A percentile compares a stretch with the other conserved stretches of the same genome.
These are phyloP conservation scores for Thaumatotibia leucotreta DNA, from an alignment of 1,140 invertebrate genomes.

Conservation along the genomic window DNA sequence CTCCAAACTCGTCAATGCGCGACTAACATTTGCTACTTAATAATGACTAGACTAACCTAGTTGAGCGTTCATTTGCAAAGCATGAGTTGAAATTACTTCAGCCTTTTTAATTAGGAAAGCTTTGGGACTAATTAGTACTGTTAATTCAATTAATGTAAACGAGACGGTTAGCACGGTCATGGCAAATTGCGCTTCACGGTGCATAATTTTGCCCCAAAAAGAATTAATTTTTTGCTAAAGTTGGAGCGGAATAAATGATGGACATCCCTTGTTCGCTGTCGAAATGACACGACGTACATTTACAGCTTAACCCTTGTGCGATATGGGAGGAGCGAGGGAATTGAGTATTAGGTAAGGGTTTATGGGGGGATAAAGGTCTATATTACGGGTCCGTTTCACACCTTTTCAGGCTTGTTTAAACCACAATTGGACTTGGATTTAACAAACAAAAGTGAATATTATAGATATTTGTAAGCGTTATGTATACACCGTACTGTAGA, in stretches of 20 bases:
- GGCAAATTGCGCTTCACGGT: slow-evolving; percentile 1
- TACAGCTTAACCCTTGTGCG: slow-evolving; percentile 6
- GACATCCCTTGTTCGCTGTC: slow-evolving; percentile 4
- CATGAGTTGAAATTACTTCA: slow-evolving; percentile 21
- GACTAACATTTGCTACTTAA: slow-evolving; percentile 21
- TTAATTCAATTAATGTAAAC: slow-evolving; percentile 18
- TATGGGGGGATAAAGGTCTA: not conserved
- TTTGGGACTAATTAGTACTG: slow-evolving; percentile 18
- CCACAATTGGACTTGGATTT: not conserved
- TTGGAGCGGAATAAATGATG: not conserved
- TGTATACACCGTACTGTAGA: no score
- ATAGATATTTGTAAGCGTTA: no score
- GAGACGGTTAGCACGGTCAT: not conserved
- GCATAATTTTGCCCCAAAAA: not conserved
- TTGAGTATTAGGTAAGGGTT: not conserved
- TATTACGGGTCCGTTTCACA: not conserved
- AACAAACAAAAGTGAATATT: no score
- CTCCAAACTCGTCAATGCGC: slow-evolving; percentile 24
- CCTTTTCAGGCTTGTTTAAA: not conserved
- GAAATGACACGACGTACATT: not conserved
- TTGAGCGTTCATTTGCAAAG: slow-evolving; percentile 19
- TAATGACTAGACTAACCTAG: slow-evolving; percentile 10
- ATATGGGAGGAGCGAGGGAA: slow-evolving; percentile 18
- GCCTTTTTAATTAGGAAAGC: slow-evolving; percentile 17
- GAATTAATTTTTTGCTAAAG: not conserved